Conservation (phyloP, 2,113 vertebrate genomes). For the Hiodon alosoides region DNA sequence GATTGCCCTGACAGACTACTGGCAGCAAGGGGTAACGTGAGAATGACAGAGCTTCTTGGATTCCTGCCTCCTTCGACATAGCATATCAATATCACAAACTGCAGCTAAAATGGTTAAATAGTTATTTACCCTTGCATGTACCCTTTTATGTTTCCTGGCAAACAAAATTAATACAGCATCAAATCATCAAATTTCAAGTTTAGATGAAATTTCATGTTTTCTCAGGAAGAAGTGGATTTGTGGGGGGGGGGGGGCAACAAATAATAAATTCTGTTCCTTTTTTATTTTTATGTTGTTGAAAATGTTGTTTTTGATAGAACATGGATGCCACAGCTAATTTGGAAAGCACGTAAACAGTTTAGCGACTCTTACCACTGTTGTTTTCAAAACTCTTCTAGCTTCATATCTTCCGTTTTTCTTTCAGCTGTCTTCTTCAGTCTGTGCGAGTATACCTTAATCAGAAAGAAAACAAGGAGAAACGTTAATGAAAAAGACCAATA, state of each 20-base stretch:
- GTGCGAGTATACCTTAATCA: conserved; percentile 46
- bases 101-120: neutral
- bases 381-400: conserved; percentile 63
- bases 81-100: neutral
- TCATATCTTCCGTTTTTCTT: conserved; percentile 61
- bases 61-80: neutral
- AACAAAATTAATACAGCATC: neutral
- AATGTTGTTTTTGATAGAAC: no score
- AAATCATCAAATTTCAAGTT: neutral
- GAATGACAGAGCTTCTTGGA: neutral
- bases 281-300: neutral
- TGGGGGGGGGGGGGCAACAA: no score
- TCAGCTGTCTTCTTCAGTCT: conserved; percentile 35
- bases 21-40: neutral
- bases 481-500: conserved; percentile 54
- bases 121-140: neutral
- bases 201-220: no score
- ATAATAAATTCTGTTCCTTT: neutral
- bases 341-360: neutral
- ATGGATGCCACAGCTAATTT: neutral
- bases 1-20: conserved; percentile 22
- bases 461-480: conserved; percentile 53
- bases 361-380: conserved; percentile 52
- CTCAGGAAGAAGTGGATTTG: no score
- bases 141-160: no score